Base-by-base conservation (phyloP, 2,888 invertebrate species). In the Nymphalis urticae region DNA sequence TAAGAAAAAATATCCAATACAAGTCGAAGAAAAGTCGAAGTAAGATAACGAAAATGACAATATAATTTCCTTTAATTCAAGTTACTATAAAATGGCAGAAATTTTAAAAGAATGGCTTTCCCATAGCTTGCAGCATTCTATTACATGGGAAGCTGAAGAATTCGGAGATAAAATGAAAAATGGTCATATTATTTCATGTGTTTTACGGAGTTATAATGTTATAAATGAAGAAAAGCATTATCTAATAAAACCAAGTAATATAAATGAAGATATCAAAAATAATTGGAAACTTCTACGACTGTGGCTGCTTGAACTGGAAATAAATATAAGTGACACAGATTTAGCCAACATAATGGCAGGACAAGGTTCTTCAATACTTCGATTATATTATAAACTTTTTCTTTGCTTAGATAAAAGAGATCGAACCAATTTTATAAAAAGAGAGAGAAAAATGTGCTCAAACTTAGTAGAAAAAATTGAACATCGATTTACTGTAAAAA, bases 381-480 rank as follows among this genome's bases (percentile, higher is more conserved):
- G 93, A 47, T 77, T 95, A 1, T 94, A 95, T 79, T 95, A 95
- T 81, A 93, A 94, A 80, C 81, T 95, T 6, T 95, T 94, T 78
- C 84, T 95, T 10, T 89, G 91, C 72, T 84, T 95, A 62, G 94
- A 95, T 74, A 93, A 93, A 78, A 94, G 92, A 79, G 93, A 94
- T 76, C 89, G 92, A 59, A 86, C 93, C 17, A 86, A 93, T 76
- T 94, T 94, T 75, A 90, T 94, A 36, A 91, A 93, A 72, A 81
- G 86, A 66, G 93, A 93, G 76, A 80, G 85, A 62, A 85, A 89
- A 80, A 88, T 89, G 83, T 86, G 85, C 4, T 90, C 92, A 17
- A 77, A 60, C 21, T 79, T 92, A 60, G 85, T 92, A 19, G 85
- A 89, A 51, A 92, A 92, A 81, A 76, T 88, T 56, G 83, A 79